Conservation (phyloP, 1,140 invertebrate genomes). For the Pseudomyrmex concolor region DNA sequence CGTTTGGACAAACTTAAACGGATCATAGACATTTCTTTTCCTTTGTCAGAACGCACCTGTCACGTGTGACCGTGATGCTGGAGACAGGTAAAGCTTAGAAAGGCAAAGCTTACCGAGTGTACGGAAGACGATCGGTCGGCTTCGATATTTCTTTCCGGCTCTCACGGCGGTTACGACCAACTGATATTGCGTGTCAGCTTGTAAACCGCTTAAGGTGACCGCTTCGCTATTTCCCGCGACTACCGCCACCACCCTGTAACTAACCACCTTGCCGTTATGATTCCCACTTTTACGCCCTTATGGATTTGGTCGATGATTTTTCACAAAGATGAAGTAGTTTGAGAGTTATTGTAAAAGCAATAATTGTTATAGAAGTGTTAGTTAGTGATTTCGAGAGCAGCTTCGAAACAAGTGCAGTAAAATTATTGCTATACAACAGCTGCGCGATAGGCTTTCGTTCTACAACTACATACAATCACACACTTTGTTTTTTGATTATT, state of each 20-base stretch:
- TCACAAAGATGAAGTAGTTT: not conserved
- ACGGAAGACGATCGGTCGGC: conserved; percentile 93
- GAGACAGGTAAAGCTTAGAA: conserved; percentile 45
- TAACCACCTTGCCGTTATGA: conserved; percentile 86
- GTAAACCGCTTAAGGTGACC: conserved; percentile 91
- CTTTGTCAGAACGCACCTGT: conserved; percentile 54
- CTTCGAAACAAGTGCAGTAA: too few relatives aligned
- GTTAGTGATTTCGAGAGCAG: too few relatives aligned
- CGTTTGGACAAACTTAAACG: too few relatives aligned
- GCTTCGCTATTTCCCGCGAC: conserved; percentile 94
- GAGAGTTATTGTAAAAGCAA: not conserved
- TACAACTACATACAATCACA: too few relatives aligned
- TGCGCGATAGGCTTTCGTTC: too few relatives aligned
- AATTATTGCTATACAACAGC: too few relatives aligned
- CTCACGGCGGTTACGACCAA: conserved; percentile 92
- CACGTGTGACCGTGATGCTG: conserved; percentile 52
- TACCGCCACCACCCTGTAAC: conserved; percentile 95
- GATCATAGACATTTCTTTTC: not conserved
- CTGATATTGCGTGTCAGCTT: conserved; percentile 94
- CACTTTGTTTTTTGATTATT: too few relatives aligned
- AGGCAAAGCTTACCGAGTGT: conserved; percentile 89
- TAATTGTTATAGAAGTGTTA: too few relatives aligned
- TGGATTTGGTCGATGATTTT: not conserved
- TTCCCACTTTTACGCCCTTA: conserved; percentile 66
- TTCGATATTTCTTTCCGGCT: conserved; percentile 91